Evolutionary conservation across 2,797 vertebrate species (phyloP).

Genomic region (Cyprinodon diabolis): DNA sequence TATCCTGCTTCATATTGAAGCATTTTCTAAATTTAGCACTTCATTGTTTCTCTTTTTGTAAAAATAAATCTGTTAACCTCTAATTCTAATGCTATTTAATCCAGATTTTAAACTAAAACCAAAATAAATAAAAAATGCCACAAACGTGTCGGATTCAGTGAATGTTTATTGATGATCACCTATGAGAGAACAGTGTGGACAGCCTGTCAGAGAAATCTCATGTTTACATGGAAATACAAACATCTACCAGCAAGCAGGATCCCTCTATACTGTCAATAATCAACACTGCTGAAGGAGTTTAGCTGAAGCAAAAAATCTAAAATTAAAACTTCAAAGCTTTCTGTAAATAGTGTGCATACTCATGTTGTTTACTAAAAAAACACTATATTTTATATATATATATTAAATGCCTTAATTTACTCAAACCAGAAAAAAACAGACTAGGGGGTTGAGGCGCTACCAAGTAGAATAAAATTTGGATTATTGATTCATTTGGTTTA

Average conservation of each 20-base stretch:
- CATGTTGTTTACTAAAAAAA: slow-evolving; percentile 58
- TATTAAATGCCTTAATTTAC: slow-evolving; percentile 76
- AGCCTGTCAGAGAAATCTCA: slow-evolving; percentile 63
- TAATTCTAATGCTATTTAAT: neutral
- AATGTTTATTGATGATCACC: slow-evolving; percentile 81
- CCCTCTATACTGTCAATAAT: slow-evolving; percentile 57
- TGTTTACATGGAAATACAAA: slow-evolving; percentile 62
- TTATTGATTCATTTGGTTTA: slow-evolving; percentile 67
- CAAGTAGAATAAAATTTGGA: slow-evolving; percentile 57
- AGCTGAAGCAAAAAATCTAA: slow-evolving; percentile 53
- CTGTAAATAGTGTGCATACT: slow-evolving; percentile 65
- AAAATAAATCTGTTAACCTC: neutral
- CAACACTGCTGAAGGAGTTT: slow-evolving; percentile 65
- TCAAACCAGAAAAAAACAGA: slow-evolving; percentile 55
- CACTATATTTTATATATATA: slow-evolving; percentile 66
- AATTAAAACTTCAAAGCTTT: slow-evolving; percentile 59
- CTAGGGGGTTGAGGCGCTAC: slow-evolving; percentile 57
- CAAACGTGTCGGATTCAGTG: slow-evolving; percentile 53
- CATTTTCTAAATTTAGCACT: neutral
- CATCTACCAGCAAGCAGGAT: slow-evolving; percentile 72
- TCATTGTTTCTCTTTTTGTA: neutral
- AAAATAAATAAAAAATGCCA: slow-evolving; percentile 14
- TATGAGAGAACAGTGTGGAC: slow-evolving; percentile 69
- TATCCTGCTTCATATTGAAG: slow-evolving; percentile 72
- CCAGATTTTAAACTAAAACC: slow-evolving; percentile 1